These are phyloP conservation scores for Drosophila silvestris DNA, from an alignment of 2,888 invertebrate genomes.

Conservation along the genomic window DNA sequence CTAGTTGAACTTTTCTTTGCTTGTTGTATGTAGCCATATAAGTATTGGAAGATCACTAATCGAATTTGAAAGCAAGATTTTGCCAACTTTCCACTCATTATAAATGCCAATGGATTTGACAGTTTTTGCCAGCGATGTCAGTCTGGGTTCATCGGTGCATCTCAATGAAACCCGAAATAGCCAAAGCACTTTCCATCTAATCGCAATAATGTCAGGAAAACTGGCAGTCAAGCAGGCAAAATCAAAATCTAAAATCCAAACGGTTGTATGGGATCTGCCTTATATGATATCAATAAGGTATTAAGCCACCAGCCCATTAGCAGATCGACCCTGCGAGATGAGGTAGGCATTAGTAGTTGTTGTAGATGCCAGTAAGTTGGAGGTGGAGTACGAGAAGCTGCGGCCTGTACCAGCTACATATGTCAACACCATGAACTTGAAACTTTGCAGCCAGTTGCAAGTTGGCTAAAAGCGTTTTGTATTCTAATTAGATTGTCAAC, in stretches of 20 bases:
- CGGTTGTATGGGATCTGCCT: slow-evolving; percentile 41
- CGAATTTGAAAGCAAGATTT: slow-evolving; percentile 11
- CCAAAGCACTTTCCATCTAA: slow-evolving; percentile 48
- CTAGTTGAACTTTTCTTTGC: neutral
- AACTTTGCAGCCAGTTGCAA: slow-evolving; percentile 52
- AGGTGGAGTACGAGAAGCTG: slow-evolving; percentile 9
- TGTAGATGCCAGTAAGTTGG: neutral
- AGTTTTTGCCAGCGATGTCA: slow-evolving; percentile 45
- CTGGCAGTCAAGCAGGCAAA: slow-evolving; percentile 29
- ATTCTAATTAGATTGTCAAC: slow-evolving; percentile 85
- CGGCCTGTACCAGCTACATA: slow-evolving; percentile 60
- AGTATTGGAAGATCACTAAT: slow-evolving; percentile 20
- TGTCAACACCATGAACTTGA: slow-evolving; percentile 81
- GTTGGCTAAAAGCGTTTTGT: slow-evolving; percentile 77
- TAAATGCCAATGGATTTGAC: slow-evolving; percentile 64
- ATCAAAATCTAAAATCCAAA: slow-evolving; percentile 36
- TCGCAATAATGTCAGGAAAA: slow-evolving; percentile 52
- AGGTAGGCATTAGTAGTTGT: slow-evolving; percentile 2
- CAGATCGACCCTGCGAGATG: slow-evolving; percentile 26
- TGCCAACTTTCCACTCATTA: slow-evolving; percentile 75
- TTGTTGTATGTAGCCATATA: neutral
- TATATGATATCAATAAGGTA: slow-evolving; percentile 59
- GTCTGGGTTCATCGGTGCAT: slow-evolving; percentile 64
- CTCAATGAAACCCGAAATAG: slow-evolving; percentile 40
- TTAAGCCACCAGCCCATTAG: slow-evolving; percentile 46